These are phyloP conservation scores for Erpetoichthys calabaricus DNA, from an alignment of 2,797 vertebrate genomes.

Conservation along the genomic window DNA sequence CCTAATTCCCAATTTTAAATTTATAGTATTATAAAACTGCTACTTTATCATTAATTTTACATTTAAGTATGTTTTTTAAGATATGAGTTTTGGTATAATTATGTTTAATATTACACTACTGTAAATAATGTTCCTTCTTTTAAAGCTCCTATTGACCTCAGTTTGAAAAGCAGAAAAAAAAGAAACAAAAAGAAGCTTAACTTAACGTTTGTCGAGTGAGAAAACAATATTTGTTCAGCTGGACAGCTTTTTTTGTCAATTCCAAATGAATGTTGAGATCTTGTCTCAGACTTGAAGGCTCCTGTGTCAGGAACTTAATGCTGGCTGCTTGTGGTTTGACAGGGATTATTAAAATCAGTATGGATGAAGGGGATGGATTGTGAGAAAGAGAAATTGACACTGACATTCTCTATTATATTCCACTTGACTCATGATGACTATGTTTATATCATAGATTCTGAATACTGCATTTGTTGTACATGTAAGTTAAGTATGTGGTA, in stretches of 20 bases:
- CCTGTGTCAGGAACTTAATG: slow-evolving; percentile 78
- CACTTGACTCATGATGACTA: slow-evolving; percentile 83
- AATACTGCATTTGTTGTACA: slow-evolving; percentile 59
- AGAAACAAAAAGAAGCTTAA: slow-evolving; percentile 70
- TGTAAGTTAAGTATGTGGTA: slow-evolving; percentile 56
- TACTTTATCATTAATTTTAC: slow-evolving; percentile 24
- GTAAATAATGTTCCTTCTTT: slow-evolving; percentile 22
- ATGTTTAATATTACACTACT: no score
- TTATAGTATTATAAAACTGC: slow-evolving; percentile 36
- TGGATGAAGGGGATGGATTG: slow-evolving; percentile 70
- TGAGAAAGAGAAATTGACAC: slow-evolving; percentile 89
- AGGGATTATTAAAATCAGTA: slow-evolving; percentile 98
- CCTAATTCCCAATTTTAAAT: slow-evolving; percentile 50
- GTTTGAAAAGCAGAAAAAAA: slow-evolving; percentile 26
- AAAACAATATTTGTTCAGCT: slow-evolving; percentile 97
- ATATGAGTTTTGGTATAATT: no score
- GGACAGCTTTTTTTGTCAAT: slow-evolving; percentile 90
- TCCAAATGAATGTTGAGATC: slow-evolving; percentile 97
- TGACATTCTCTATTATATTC: slow-evolving; percentile 93
- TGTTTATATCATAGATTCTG: slow-evolving; percentile 66
- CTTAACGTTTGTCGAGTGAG: slow-evolving; percentile 79
- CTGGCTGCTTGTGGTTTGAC: slow-evolving; percentile 91
- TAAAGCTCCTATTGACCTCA: slow-evolving; percentile 50
- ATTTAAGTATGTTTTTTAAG: background rate
- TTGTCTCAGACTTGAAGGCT: slow-evolving; percentile 72